Percentiles rank a stretch among this genome's conserved stretches.
These are phyloP conservation scores for Erebia aethiops DNA, from an alignment of 2,888 invertebrate genomes.

Conservation along the genomic window DNA sequence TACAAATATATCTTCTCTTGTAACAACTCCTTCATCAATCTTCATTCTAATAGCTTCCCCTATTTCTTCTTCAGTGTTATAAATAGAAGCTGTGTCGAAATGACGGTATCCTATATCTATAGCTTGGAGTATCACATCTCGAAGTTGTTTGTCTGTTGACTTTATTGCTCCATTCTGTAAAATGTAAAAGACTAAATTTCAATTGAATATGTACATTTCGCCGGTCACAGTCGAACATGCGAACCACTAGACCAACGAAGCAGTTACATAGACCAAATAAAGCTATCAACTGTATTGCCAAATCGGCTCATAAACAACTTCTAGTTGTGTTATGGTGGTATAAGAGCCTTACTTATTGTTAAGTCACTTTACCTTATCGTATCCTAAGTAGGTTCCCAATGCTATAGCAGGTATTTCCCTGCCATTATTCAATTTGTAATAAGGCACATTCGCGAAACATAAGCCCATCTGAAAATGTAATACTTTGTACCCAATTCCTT, in stretches of 20 bases:
- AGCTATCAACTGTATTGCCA: no score
- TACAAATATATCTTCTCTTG: constrained; percentile 77
- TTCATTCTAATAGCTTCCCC: constrained; percentile 72
- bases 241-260: no score
- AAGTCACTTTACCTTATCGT: constrained; percentile 46
- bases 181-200: no score
- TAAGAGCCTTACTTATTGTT: background rate
- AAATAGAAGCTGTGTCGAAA: constrained; percentile 80
- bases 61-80: constrained; percentile 74
- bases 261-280: no score
- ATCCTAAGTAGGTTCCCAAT: constrained; percentile 61
- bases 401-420: constrained; percentile 60
- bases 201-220: no score
- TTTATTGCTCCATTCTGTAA: constrained; percentile 52
- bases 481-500: no score
- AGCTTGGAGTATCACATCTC: constrained; percentile 65
- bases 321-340: no score
- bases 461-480: constrained; percentile 36
- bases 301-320: no score
- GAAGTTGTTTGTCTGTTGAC: constrained; percentile 52
- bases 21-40: constrained; percentile 65
- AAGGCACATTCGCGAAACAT: constrained; percentile 32
- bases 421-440: constrained; percentile 52
- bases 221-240: no score
- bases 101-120: constrained; percentile 79